Evolutionary conservation across 2,888 invertebrate genomes (phyloP).

Genomic region (Poecilus cupreus): DNA sequence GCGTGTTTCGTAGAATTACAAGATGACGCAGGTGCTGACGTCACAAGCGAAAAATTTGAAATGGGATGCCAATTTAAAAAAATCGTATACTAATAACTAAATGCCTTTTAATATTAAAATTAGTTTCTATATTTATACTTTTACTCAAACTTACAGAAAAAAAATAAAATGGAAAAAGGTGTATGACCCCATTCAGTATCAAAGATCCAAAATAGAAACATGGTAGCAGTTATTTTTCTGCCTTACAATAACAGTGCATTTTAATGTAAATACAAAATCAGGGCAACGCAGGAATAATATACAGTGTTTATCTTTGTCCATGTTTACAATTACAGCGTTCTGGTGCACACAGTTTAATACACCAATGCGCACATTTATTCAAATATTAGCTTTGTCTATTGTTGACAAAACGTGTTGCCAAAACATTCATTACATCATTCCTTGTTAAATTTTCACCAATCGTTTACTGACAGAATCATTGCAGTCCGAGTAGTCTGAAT

Average conservation of each 20-base stretch:
- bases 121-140: too few species aligned
- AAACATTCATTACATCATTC: conserved; percentile 19
- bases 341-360: neutral
- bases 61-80: too few species aligned
- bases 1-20: too few species aligned
- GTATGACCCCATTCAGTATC: too few species aligned
- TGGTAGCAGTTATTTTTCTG: neutral
- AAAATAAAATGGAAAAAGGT: too few species aligned
- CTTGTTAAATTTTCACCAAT: conserved; percentile 1
- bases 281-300: neutral
- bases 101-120: too few species aligned
- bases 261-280: neutral
- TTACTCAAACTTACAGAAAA: too few species aligned
- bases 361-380: neutral
- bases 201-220: too few species aligned
- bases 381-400: conserved; percentile 26
- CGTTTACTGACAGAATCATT: neutral
- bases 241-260: neutral
- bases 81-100: too few species aligned
- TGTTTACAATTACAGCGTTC: neutral
- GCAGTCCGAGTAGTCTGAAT: neutral
- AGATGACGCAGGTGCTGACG: too few species aligned
- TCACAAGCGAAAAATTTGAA: too few species aligned
- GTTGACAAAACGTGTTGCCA: conserved; percentile 33
- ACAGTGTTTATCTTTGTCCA: neutral